Base-by-base conservation (phyloP, 2,797 vertebrate species). In the Pseudotriccus pelzelni region DNA sequence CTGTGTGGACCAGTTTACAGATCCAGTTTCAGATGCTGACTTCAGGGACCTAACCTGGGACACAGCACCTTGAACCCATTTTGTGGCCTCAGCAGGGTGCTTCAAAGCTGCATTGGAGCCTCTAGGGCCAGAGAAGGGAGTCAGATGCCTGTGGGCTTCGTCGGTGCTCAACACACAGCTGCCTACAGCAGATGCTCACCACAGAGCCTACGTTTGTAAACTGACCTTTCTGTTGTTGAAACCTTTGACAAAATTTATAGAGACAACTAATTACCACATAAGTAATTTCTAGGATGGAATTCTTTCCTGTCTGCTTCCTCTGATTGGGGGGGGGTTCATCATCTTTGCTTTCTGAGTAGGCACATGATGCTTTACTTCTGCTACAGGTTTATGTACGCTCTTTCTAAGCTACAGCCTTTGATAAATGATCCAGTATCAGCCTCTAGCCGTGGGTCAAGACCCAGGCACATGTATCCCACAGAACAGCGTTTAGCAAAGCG, bases 381-480 rank as follows among this genome's bases (percentile, higher is more conserved):
- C 20, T 55, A 11, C 12, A 30, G 7, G 66, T 78, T 43, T 60
- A n/a, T 14, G 67, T 47, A 28, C 28, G 15, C 15, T 60, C 15
- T 60, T 73, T 43, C 32, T 43, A 68, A 67, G 32, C 28, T 43
- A n/a, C 20, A 49, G 20, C 23, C 60, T 68, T 79, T 43, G 74
- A 62, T 25, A 62, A 55, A 62, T 34, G 67, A 34, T 25, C 36
- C 2, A 1, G 1, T 11, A 24, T 25, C 24, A 39, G 36, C 53
- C 27, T 49, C n/a, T 22, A 68, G 41, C 37, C 28, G 8, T 20
- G 17, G 49, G 46, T 66, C 34, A 46, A 59, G 70, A 62, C 21
- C 0, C 3, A 62, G 47, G 62, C 14, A 43, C n/a, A 25, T 8
- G 3, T 5, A 13, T 62, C 27, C 32, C 2, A 0, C 28, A 23